Evolutionary conservation across 2,888 invertebrate genomes (phyloP).

Genomic region (Germaria angustata): DNA sequence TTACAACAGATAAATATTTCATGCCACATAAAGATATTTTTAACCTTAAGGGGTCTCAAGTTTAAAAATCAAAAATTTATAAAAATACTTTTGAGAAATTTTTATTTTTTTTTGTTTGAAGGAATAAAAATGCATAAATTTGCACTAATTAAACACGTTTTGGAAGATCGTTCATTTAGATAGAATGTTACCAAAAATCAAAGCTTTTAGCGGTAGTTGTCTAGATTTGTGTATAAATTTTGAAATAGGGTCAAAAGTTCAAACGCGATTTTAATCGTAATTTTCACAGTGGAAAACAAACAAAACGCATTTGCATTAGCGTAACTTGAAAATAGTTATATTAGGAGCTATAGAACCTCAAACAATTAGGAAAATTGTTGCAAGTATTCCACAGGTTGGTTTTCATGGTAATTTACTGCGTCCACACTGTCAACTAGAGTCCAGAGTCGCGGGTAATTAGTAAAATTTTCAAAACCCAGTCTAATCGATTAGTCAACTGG

Average conservation of each 20-base stretch:
- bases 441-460: too few relatives aligned
- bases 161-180: constrained; percentile 28
- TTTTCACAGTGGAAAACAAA: background rate
- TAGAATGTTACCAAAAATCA: constrained; percentile 10
- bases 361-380: too few relatives aligned
- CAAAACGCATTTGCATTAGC: background rate
- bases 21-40: constrained; percentile 26
- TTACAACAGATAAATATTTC: constrained; percentile 54
- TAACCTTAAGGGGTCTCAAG: constrained; percentile 47
- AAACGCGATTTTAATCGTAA: background rate
- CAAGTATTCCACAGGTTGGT: too few relatives aligned
- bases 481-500: too few relatives aligned
- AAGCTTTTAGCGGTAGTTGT: background rate
- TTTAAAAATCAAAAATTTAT: constrained; percentile 13
- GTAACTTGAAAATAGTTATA: too few relatives aligned
- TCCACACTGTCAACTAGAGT: too few relatives aligned
- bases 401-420: too few relatives aligned
- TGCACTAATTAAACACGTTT: constrained; percentile 61
- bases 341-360: too few relatives aligned
- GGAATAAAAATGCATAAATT: constrained; percentile 46
- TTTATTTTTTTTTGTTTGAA: background rate
- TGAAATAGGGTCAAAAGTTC: constrained; percentile 35
- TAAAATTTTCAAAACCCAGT: too few relatives aligned
- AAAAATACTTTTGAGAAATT: background rate
- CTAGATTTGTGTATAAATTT: background rate